Conservation (phyloP, 2,888 invertebrate genomes). For the Ganaspis brasiliensis region DNA sequence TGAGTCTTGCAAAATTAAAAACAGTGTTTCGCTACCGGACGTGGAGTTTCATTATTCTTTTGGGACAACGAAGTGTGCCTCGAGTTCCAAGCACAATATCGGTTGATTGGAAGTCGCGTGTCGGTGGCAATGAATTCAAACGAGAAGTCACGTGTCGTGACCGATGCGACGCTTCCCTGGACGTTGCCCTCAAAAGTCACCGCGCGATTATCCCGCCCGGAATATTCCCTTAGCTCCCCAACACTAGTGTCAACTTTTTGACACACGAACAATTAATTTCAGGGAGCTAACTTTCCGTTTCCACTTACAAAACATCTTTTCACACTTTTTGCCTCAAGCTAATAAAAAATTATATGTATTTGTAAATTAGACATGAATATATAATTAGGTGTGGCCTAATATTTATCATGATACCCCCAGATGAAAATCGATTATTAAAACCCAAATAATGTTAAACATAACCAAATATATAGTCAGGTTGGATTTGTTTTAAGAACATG, state of each 20-base stretch:
- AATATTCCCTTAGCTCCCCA: slow-evolving; percentile 9
- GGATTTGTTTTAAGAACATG: no score
- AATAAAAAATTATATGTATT: not conserved
- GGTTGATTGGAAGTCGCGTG: slow-evolving; percentile 78
- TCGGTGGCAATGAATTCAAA: slow-evolving; percentile 71
- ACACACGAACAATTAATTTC: slow-evolving; percentile 37
- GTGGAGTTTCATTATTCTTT: slow-evolving; percentile 21
- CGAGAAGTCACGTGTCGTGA: slow-evolving; percentile 72
- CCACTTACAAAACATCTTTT: slow-evolving; percentile 42
- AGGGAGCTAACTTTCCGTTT: not conserved
- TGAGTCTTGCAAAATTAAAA: not conserved
- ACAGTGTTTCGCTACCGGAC: slow-evolving; percentile 13
- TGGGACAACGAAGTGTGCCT: slow-evolving; percentile 39
- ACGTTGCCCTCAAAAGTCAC: slow-evolving; percentile 52
- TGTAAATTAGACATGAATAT: not conserved
- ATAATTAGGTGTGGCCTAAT: no score
- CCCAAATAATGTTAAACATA: no score
- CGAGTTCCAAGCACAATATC: slow-evolving; percentile 67
- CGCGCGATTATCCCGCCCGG: slow-evolving; percentile 44
- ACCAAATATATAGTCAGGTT: no score
- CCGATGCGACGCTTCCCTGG: slow-evolving; percentile 56
- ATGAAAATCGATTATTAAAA: no score
- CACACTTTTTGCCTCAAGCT: not conserved
- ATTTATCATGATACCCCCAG: no score
- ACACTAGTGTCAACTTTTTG: slow-evolving; percentile 21